A percentile compares a stretch with the other conserved stretches of the same genome.
These are phyloP conservation scores for Caenorhabditis latens DNA, from an alignment of 1,140 invertebrate species.

Conservation along the genomic window DNA sequence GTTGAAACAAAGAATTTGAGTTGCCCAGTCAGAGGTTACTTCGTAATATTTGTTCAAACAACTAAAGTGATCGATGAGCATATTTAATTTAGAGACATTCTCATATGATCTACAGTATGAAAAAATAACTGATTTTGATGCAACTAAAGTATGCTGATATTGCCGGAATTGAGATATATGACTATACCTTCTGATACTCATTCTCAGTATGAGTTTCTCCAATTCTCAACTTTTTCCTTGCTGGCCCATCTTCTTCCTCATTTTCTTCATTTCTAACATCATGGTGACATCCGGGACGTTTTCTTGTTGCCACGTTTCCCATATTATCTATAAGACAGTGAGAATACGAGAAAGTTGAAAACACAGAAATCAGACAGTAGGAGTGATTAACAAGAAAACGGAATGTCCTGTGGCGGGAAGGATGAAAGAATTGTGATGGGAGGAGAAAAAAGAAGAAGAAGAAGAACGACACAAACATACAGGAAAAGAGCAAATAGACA, in stretches of 20 bases:
- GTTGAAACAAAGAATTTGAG: background rate
- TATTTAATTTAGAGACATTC: no score
- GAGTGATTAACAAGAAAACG: constrained; percentile 42
- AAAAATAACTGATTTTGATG: no score
- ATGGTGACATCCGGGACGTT: constrained; percentile 37
- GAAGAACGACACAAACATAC: constrained; percentile 55
- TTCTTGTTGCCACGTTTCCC: constrained; percentile 40
- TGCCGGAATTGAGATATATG: no score
- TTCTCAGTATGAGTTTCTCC: constrained; percentile 36
- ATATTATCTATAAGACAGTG: background rate
- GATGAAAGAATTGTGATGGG: constrained; percentile 38
- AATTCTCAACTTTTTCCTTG: background rate
- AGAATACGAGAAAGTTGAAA: background rate
- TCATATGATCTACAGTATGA: no score
- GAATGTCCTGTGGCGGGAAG: constrained; percentile 36
- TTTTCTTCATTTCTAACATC: constrained; percentile 9
- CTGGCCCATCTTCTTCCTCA: constrained; percentile 30
- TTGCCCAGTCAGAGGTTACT: constrained; percentile 2
- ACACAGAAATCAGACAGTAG: constrained; percentile 22
- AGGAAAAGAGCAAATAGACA: constrained; percentile 52
- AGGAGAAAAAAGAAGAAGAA: constrained; percentile 20
- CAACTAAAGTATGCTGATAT: no score
- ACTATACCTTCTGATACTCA: constrained; percentile 31
- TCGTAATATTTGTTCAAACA: background rate
- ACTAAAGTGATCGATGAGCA: no score